These are phyloP conservation scores for Xiphydria camelus DNA, from an alignment of 2,888 invertebrate genomes.

Conservation along the genomic window DNA sequence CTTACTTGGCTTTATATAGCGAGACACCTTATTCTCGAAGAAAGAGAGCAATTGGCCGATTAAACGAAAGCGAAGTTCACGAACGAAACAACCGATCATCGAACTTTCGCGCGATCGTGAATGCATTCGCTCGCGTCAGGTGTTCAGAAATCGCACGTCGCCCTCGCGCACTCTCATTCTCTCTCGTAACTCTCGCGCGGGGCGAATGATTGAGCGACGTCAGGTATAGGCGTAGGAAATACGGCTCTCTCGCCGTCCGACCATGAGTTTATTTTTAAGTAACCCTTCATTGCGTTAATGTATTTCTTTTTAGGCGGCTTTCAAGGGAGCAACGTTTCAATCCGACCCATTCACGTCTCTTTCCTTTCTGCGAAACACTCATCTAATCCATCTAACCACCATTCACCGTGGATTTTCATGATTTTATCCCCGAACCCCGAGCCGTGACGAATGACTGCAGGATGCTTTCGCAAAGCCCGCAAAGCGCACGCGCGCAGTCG, in stretches of 20 bases:
- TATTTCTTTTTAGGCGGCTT: slow-evolving; percentile 47
- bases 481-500: too few relatives aligned
- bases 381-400: slow-evolving; percentile 47
- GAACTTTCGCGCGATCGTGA: too few relatives aligned
- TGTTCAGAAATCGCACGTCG: too few relatives aligned
- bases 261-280: slow-evolving; percentile 32
- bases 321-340: slow-evolving; percentile 51
- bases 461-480: too few relatives aligned
- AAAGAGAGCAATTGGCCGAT: too few relatives aligned
- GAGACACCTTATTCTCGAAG: too few relatives aligned
- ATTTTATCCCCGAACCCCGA: slow-evolving; percentile 13
- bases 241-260: slow-evolving; percentile 13
- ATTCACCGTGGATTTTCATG: slow-evolving; percentile 10
- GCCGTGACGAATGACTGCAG: slow-evolving; percentile 15
- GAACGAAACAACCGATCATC: too few relatives aligned
- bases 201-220: slow-evolving; percentile 12
- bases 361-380: slow-evolving; percentile 34
- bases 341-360: slow-evolving; percentile 45
- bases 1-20: too few relatives aligned
- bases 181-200: too few relatives aligned
- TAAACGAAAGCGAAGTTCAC: too few relatives aligned
- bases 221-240: background rate
- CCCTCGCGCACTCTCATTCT: too few relatives aligned
- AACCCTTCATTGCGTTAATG: slow-evolving; percentile 40
- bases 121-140: too few relatives aligned